Percentiles rank a stretch among this genome's conserved stretches.
phyloP scores from a whole-genome alignment of 2,797 vertebrate species.

The Columba guinea region DNA sequence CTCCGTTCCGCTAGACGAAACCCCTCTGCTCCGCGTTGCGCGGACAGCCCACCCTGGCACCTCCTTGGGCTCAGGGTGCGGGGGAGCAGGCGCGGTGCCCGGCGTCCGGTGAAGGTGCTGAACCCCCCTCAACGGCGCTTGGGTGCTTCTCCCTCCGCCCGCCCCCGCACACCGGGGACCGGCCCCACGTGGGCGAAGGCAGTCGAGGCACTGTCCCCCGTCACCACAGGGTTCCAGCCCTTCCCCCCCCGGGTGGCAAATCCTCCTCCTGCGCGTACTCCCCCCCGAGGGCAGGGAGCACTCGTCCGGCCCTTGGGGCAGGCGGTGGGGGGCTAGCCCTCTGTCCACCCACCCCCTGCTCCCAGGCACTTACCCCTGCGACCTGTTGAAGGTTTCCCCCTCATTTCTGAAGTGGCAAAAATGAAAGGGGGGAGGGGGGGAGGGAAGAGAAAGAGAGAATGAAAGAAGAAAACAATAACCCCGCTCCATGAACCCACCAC shows the following conservation, averaged over 20 bases:
- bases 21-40: neutral
- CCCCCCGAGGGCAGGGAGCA: neutral
- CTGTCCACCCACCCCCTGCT: neutral
- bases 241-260: neutral
- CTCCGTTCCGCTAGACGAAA: neutral
- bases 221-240: neutral
- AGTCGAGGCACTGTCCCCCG: neutral
- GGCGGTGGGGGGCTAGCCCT: neutral
- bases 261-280: neutral
- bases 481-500: conserved; percentile 25
- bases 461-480: conserved; percentile 30
- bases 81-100: neutral
- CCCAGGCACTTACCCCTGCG: conserved; percentile 77
- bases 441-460: conserved; percentile 30
- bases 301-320: neutral
- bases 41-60: too few species aligned
- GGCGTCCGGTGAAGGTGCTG: neutral
- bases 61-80: too few species aligned
- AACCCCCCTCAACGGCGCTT: neutral
- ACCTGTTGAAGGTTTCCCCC: conserved; percentile 87
- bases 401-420: conserved; percentile 61
- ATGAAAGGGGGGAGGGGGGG: conserved; percentile 22
- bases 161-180: neutral
- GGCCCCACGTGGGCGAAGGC: neutral
- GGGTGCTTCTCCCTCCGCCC: neutral